A percentile compares a stretch with the other conserved stretches of the same genome.
phyloP scores from a whole-genome alignment of 2,797 vertebrate genomes.

The Poeciliopsis infans region DNA sequence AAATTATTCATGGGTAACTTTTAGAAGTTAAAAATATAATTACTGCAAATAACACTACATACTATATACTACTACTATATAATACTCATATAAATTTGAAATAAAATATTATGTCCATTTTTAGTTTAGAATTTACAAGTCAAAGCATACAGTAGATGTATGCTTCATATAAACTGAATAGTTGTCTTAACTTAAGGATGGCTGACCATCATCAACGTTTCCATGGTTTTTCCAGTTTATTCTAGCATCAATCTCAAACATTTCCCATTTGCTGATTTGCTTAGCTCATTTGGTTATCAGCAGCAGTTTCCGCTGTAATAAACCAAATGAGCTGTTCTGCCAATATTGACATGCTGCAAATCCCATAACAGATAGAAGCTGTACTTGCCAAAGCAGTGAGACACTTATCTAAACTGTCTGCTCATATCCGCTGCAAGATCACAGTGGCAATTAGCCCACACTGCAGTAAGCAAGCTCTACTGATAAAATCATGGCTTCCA shows the following conservation, averaged over 20 bases:
- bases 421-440: slow-evolving; percentile 58
- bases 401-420: slow-evolving; percentile 73
- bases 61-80: not conserved
- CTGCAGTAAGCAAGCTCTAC: slow-evolving; percentile 34
- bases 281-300: slow-evolving; percentile 62
- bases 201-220: slow-evolving; percentile 20
- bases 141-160: slow-evolving; percentile 4
- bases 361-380: slow-evolving; percentile 64
- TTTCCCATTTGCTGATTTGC: slow-evolving; percentile 53
- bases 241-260: slow-evolving; percentile 61
- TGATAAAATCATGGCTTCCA: slow-evolving; percentile 16
- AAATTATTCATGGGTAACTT: not conserved
- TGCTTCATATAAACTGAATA: slow-evolving; percentile 15
- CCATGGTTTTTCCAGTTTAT: slow-evolving; percentile 34
- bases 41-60: not conserved
- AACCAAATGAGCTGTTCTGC: slow-evolving; percentile 55
- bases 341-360: slow-evolving; percentile 73
- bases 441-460: slow-evolving; percentile 51
- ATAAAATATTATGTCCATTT: not conserved
- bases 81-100: not conserved
- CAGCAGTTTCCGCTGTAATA: slow-evolving; percentile 62
- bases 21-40: not conserved
- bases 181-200: slow-evolving; percentile 29
- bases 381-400: slow-evolving; percentile 66
- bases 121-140: not conserved